phyloP scores from a whole-genome alignment of 2,888 invertebrate species.

The Dasysyrphus tricinctus region DNA sequence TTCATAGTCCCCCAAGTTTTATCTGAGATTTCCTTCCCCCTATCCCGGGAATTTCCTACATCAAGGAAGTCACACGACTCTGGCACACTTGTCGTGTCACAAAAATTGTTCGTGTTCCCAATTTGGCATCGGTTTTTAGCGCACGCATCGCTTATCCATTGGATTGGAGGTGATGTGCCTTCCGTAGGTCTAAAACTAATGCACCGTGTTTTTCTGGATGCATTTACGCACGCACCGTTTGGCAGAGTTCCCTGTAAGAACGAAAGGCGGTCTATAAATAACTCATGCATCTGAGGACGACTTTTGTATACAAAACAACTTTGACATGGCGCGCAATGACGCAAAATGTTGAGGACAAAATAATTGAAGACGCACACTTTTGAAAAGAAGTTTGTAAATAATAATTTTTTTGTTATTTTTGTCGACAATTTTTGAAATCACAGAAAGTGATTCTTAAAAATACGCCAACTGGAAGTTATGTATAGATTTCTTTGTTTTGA shows the following conservation, averaged over 20 bases:
- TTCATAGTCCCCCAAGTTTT: not conserved
- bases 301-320: conserved; percentile 49
- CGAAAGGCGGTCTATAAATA: conserved; percentile 61
- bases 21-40: not conserved
- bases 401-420: not conserved
- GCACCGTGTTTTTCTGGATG: conserved; percentile 44
- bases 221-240: conserved; percentile 69
- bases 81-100: conserved; percentile 73
- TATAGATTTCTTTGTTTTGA: conserved; percentile 48
- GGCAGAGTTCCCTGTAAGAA: conserved; percentile 40
- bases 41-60: not conserved
- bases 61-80: conserved; percentile 34
- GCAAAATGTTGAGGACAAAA: conserved; percentile 21
- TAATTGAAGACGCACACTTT: conserved; percentile 35
- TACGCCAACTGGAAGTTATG: not conserved
- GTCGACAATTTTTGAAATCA: not conserved
- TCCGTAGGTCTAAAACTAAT: conserved; percentile 10
- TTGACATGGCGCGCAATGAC: conserved; percentile 51
- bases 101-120: conserved; percentile 36
- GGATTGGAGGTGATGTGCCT: conserved; percentile 4
- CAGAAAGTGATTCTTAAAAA: conserved; percentile 41
- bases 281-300: not conserved
- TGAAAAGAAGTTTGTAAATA: conserved; percentile 12
- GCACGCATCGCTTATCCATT: conserved; percentile 46
- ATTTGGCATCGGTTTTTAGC: conserved; percentile 47